A percentile compares a stretch with the other conserved stretches of the same genome.
Conservation (phyloP, 2,888 invertebrate species). For the Tipula confusa region DNA sequence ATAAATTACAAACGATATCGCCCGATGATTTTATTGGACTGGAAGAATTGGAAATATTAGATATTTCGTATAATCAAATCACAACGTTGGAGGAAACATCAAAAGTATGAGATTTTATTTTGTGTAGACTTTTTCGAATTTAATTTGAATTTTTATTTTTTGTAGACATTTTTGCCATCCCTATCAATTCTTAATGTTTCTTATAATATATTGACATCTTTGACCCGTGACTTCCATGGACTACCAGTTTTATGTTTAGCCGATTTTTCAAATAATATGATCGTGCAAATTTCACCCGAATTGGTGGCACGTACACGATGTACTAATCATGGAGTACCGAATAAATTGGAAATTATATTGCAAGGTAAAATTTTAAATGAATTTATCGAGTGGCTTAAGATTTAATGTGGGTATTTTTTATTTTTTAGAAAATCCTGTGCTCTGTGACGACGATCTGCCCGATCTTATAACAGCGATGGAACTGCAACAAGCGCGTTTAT, state of each 20-base stretch:
- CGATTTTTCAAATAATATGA: constrained; percentile 73
- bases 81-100: constrained; percentile 76
- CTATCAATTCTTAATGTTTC: constrained; percentile 72
- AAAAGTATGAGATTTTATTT: constrained; percentile 56
- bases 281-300: constrained; percentile 66
- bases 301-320: constrained; percentile 76
- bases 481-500: constrained; percentile 66
- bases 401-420: too few relatives aligned
- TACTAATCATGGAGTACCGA: constrained; percentile 71
- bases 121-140: not conserved
- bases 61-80: constrained; percentile 72
- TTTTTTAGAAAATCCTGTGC: constrained; percentile 79
- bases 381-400: not conserved
- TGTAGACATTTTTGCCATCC: constrained; percentile 72
- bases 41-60: constrained; percentile 67
- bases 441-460: constrained; percentile 68
- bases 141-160: constrained; percentile 37
- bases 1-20: constrained; percentile 66
- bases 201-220: constrained; percentile 67
- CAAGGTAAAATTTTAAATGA: constrained; percentile 57
- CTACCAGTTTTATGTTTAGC: constrained; percentile 75
- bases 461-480: constrained; percentile 67
- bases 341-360: constrained; percentile 63
- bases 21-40: constrained; percentile 75
- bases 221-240: constrained; percentile 79